Percentiles rank a stretch among this genome's conserved stretches.
Conservation (phyloP, 2,888 invertebrate genomes). For the Heliconius ismenius region DNA sequence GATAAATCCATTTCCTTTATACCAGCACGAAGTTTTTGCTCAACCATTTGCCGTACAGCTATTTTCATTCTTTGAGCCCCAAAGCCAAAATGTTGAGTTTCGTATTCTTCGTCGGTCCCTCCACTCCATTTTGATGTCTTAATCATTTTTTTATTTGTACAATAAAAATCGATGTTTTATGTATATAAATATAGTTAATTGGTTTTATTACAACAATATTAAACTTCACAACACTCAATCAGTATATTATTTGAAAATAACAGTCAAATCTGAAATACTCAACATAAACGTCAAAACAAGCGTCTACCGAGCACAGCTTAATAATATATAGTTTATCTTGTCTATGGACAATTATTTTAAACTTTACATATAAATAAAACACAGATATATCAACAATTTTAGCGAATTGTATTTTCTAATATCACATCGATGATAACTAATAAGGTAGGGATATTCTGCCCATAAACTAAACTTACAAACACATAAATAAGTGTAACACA, state of each 20-base stretch:
- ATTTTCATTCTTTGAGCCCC: conserved; percentile 74
- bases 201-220: background rate
- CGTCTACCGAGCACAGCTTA: background rate
- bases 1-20: conserved; percentile 70
- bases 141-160: conserved; percentile 56
- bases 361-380: background rate
- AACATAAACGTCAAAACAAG: background rate
- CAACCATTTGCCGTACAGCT: conserved; percentile 72
- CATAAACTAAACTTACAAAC: no score
- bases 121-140: conserved; percentile 66
- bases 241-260: background rate
- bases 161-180: no score
- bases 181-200: no score
- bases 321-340: background rate
- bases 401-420: no score
- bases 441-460: no score
- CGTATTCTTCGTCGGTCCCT: conserved; percentile 75
- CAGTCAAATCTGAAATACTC: background rate
- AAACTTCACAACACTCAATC: background rate
- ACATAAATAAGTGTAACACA: no score
- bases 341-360: background rate
- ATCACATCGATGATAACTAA: no score
- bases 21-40: conserved; percentile 69
- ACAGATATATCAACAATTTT: background rate
- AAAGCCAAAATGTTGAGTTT: conserved; percentile 77